Percentiles rank a stretch among this genome's conserved stretches.
phyloP scores from a whole-genome alignment of 2,888 invertebrate species.

The Torymus tubicola region DNA sequence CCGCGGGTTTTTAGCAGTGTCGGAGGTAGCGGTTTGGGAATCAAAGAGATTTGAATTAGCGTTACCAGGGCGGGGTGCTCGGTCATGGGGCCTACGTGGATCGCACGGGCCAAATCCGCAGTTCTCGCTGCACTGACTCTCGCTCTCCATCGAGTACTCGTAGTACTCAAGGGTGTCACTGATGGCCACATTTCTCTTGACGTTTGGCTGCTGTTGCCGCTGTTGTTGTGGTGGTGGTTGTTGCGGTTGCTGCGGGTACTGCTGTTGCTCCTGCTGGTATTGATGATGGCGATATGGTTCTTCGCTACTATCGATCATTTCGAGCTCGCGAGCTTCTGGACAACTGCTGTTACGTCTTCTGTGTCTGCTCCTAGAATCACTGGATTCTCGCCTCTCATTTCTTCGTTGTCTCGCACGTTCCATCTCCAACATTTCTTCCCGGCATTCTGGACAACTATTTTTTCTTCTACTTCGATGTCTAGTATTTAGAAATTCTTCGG shows the following conservation, averaged over 20 bases:
- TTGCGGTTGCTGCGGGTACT: slow-evolving; percentile 61
- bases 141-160: slow-evolving; percentile 76
- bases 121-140: slow-evolving; percentile 76
- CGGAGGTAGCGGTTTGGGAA: slow-evolving; percentile 77
- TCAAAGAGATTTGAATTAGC: slow-evolving; percentile 77
- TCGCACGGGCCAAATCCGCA: slow-evolving; percentile 77
- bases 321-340: slow-evolving; percentile 69
- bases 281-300: slow-evolving; percentile 31
- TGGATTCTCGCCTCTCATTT: slow-evolving; percentile 19
- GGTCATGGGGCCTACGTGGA: slow-evolving; percentile 75
- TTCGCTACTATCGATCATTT: slow-evolving; percentile 72
- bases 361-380: slow-evolving; percentile 57
- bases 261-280: slow-evolving; percentile 67
- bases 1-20: slow-evolving; percentile 76
- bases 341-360: slow-evolving; percentile 72
- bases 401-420: slow-evolving; percentile 56
- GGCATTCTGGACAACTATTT: slow-evolving; percentile 69
- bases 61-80: slow-evolving; percentile 76
- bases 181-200: slow-evolving; percentile 76
- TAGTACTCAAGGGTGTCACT: slow-evolving; percentile 76
- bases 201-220: slow-evolving; percentile 67
- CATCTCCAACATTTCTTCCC: slow-evolving; percentile 61
- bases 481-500: neutral
- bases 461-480: slow-evolving; percentile 63
- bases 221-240: slow-evolving; percentile 67